Percentiles rank a stretch among this genome's conserved stretches.
Conservation (phyloP, 2,113 vertebrate species). For the Clinocottus analis region DNA sequence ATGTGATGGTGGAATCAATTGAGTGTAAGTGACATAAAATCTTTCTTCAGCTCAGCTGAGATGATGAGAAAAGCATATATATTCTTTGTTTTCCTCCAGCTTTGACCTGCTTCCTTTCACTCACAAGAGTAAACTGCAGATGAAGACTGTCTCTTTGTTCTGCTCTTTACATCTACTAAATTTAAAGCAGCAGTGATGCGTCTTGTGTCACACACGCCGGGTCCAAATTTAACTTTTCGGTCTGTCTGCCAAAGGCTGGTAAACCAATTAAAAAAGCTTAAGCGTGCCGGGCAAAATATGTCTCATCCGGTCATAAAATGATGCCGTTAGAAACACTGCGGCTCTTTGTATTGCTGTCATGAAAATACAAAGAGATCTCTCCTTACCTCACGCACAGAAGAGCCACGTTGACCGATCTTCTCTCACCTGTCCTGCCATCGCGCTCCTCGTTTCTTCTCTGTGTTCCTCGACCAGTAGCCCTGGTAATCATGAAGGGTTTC, state of each 20-base stretch:
- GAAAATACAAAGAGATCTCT: background rate
- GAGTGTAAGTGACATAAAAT: background rate
- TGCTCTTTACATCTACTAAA: background rate
- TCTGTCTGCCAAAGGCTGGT: background rate
- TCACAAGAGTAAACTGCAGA: too few species aligned
- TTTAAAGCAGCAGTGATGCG: background rate
- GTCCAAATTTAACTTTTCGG: background rate
- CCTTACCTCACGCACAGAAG: background rate
- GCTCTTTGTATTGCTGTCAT: background rate
- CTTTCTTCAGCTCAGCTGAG: background rate
- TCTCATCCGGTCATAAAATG: background rate
- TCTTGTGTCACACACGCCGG: background rate
- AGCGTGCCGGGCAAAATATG: background rate
- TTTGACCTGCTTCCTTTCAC: too few species aligned
- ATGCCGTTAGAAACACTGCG: background rate
- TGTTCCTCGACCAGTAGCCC: background rate
- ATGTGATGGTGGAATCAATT: background rate
- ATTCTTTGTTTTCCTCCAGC: background rate
- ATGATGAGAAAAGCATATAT: background rate
- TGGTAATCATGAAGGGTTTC: background rate
- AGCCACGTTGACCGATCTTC: too few species aligned
- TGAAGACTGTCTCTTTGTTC: too few species aligned
- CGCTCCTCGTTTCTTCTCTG: too few species aligned
- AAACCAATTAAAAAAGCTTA: background rate
- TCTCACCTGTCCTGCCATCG: too few species aligned